These are phyloP conservation scores for Procavia capensis DNA, from an alignment of 2,113 vertebrate species.

Conservation along the genomic window DNA sequence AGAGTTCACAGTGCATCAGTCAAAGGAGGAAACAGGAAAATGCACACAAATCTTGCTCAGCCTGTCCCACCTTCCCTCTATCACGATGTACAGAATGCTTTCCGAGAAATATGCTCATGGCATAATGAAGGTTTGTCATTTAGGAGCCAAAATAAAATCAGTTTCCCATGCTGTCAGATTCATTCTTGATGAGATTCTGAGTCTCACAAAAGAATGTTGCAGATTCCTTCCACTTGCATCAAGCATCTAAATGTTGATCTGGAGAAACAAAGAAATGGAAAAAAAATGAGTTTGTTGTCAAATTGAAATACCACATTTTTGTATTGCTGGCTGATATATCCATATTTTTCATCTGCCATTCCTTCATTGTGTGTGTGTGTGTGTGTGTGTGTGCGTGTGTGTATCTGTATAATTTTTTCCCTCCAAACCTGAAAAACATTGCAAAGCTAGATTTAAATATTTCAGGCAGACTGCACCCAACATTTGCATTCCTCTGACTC, in stretches of 20 bases:
- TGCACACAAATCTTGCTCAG: constrained; percentile 73
- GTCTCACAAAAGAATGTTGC: constrained; percentile 82
- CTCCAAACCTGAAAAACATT: constrained; percentile 89
- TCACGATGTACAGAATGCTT: constrained; percentile 72
- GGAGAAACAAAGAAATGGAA: constrained; percentile 72
- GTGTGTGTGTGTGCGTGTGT: constrained; percentile 55
- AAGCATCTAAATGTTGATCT: constrained; percentile 84
- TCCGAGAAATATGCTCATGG: constrained; percentile 65
- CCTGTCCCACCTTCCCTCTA: constrained; percentile 76
- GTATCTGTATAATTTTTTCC: constrained; percentile 65
- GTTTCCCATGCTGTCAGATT: constrained; percentile 80
- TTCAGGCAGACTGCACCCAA: constrained; percentile 89
- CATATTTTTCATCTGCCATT: constrained; percentile 86
- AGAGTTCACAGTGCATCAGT: constrained; percentile 34
- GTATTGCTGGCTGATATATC: constrained; percentile 83
- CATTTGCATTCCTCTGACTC: constrained; percentile 99
- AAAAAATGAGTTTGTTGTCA: constrained; percentile 84
- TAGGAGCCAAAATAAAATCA: constrained; percentile 84
- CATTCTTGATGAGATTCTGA: constrained; percentile 82
- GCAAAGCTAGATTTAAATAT: constrained; percentile 91
- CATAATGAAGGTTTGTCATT: constrained; percentile 82
- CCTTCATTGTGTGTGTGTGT: constrained; percentile 75
- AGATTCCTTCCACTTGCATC: constrained; percentile 81
- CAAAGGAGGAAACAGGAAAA: constrained; percentile 72
- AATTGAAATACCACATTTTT: constrained; percentile 82